These are phyloP conservation scores for Zaprionus davidi DNA, from an alignment of 1,140 invertebrate genomes.

Conservation along the genomic window DNA sequence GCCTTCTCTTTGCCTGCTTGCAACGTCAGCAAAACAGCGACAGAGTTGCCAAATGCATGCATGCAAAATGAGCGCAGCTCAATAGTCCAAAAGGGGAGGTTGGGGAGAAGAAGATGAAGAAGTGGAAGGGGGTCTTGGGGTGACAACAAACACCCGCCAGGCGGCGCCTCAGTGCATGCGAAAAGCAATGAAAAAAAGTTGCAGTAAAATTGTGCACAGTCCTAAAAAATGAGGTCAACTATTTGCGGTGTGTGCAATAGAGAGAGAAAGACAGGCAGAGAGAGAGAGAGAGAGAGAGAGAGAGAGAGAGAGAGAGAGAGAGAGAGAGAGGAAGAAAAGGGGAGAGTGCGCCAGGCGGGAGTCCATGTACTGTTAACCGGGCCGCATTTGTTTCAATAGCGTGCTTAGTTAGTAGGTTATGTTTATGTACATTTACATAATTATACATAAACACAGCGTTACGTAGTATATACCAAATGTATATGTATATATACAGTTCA, in stretches of 20 bases:
- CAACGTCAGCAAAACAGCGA: slow-evolving; percentile 61
- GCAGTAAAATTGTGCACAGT: slow-evolving; percentile 76
- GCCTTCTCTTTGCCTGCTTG: background rate
- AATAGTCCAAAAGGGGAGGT: background rate
- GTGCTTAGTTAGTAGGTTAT: slow-evolving; percentile 82
- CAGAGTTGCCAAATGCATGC: slow-evolving; percentile 74
- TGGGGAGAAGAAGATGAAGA: background rate
- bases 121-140: slow-evolving; percentile 4
- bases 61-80: slow-evolving; percentile 69
- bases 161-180: slow-evolving; percentile 65
- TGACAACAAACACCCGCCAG: slow-evolving; percentile 63
- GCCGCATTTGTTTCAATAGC: slow-evolving; percentile 74
- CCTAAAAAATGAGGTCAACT: slow-evolving; percentile 80
- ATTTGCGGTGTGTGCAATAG: slow-evolving; percentile 51
- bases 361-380: slow-evolving; percentile 31
- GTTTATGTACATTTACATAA: slow-evolving; percentile 81
- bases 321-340: slow-evolving; percentile 4
- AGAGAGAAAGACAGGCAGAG: slow-evolving; percentile 5
- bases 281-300: background rate
- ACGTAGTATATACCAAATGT: slow-evolving; percentile 6
- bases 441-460: slow-evolving; percentile 50
- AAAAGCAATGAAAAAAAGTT: slow-evolving; percentile 54
- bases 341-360: background rate
- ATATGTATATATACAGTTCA: background rate
- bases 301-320: slow-evolving; percentile 7